phyloP scores from a whole-genome alignment of 1,140 invertebrate genomes.

The Oreohelix idahoensis region DNA sequence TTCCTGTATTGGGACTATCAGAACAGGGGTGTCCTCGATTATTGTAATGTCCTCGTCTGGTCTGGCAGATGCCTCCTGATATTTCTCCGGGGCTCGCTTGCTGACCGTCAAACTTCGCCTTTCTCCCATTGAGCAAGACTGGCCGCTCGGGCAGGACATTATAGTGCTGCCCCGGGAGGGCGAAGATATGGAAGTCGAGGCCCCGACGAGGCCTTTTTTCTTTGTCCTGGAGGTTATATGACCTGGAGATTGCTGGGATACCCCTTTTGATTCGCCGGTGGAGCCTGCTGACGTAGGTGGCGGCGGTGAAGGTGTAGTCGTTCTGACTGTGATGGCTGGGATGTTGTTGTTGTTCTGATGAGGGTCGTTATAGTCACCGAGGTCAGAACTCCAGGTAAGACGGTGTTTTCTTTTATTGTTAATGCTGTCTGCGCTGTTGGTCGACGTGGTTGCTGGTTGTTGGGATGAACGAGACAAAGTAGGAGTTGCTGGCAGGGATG shows the following conservation, averaged over 20 bases:
- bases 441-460: slow-evolving; percentile 8
- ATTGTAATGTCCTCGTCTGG: slow-evolving; percentile 34
- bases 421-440: background rate
- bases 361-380: background rate
- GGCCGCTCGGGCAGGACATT: slow-evolving; percentile 37
- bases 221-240: background rate
- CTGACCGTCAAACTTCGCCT: slow-evolving; percentile 12
- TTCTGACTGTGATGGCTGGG: background rate
- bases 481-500: background rate
- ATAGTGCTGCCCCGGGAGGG: slow-evolving; percentile 11
- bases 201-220: background rate
- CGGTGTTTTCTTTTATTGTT: slow-evolving; percentile 20
- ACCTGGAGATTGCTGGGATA: background rate
- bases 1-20: slow-evolving; percentile 36
- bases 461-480: background rate
- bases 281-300: background rate
- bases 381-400: slow-evolving; percentile 22
- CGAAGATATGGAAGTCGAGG: background rate
- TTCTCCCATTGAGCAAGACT: slow-evolving; percentile 39
- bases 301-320: slow-evolving; percentile 6
- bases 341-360: slow-evolving; percentile 28
- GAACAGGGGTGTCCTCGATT: slow-evolving; percentile 33
- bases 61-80: slow-evolving; percentile 8
- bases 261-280: background rate
- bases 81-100: slow-evolving; percentile 28